Base-by-base conservation (phyloP, 2,113 vertebrate species). In the Colossoma macropomum region DNA sequence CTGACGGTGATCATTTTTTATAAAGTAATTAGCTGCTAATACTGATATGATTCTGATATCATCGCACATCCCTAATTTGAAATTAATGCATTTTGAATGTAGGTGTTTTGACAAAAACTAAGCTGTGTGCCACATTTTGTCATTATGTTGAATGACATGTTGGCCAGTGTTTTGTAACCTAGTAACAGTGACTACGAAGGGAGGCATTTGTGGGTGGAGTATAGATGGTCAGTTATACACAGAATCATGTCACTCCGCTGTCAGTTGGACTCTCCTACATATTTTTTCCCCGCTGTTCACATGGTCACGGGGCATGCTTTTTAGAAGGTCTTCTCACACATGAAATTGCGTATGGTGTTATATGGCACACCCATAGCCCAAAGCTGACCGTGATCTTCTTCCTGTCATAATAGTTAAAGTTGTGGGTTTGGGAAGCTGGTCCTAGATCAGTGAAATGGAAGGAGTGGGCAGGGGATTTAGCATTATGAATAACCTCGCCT, bases 381-480 rank as follows among this genome's bases (percentile, higher is more conserved):
- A 16, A n/a, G 38, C 66, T 80, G 68, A 45, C 68, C 68, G 45
- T 71, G 34, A 71, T 41, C 13, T 71, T n/a, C 21, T 65, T 54
- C 30, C 69, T 83, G 77, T 56, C 54, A 65, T 75, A 73, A 32
- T 23, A 69, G 62, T 72, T 75, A 71, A n/a, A 71, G 68, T 71
- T 71, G 34, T 60, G 62, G 41, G 76, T 19, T n/a, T 54, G n/a
- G 75, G 16, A 74, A 32, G 76, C 76, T 7, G 76, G 52, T 79
- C 56, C 71, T 68, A 84, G 77, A 75, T 73, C 38, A 52, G 66
- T 79, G 50, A 72, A 86, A 86, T 69, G 62, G 74, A 52, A 75
- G 77, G 32, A 32, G 76, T 41, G 50, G 77, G 66, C 52, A 60
- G 62, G 62, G 74, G 85, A 52, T 75, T 77, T 69, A 79, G 48